Base-by-base conservation (phyloP, 53 echinoderm and acorn worm genomes). In the Paracentrotus lividus region DNA sequence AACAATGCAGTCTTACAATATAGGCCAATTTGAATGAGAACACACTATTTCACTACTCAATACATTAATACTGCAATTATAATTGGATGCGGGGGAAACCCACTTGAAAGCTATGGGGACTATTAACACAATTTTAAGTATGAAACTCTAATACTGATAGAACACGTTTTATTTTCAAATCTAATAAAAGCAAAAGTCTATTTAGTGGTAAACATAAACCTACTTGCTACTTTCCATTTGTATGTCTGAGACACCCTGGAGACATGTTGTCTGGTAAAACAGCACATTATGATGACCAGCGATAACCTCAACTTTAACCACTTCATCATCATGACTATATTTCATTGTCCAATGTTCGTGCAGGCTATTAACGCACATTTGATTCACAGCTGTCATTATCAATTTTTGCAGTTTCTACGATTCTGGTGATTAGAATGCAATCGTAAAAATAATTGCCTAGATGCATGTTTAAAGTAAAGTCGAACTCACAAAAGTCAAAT, bases 241-340 rank as follows among this genome's bases (percentile, higher is more conserved):
- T 21, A 58, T 1, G 58, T 66, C 32, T 66, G 21, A 0, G 7
- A 77, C 77, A 77, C 21, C 77, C 77, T 77, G 77, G 43, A 77
- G 42, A 21, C 77, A 42, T 42, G 1, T 3, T 77, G 77, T 77
- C 77, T 77, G 77, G 16, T 23, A 24, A 43, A 7, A 34, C 43
- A 12, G 77, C 77, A 77, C 43, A 18, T n/a, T 18, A 42, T 77
- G n/a, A n/a, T n/a, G 77, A 77, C 77, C 77, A 77, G 77, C 23
- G 23, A 43, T 77, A 42, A 77, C 77, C 77, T 77, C 77, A 5
- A 23, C 67, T 67, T 33, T 4, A 67, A 34, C 67, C n/a, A n/a
- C n/a, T n/a, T n/a, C n/a, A n/a, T 67, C 67, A 67, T 67, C 67
- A 32, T 33, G 14, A 27, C 67, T 66, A 33, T 9, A n/a, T 67